Percentiles rank a stretch among this genome's conserved stretches.
Evolutionary conservation across 2,113 vertebrate genomes (phyloP).

Genomic region (Pseudorhombus dupliciocellatus): DNA sequence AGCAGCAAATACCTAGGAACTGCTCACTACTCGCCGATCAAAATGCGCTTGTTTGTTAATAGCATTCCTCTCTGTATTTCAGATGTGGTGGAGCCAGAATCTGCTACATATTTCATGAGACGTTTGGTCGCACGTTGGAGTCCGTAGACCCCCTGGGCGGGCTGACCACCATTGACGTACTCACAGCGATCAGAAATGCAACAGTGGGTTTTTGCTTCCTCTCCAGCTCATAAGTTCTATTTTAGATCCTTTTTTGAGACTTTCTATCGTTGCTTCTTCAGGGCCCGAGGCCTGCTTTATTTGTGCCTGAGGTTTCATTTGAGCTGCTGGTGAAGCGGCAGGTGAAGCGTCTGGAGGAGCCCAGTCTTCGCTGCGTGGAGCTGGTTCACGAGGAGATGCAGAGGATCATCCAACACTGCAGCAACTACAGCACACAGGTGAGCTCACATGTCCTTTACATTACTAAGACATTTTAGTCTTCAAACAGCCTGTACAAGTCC

Average conservation of each 20-base stretch:
- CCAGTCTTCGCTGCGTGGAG: slow-evolving; percentile 96
- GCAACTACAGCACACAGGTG: slow-evolving; percentile 98
- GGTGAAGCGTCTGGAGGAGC: slow-evolving; percentile 96
- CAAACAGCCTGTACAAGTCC: no score
- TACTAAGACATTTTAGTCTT: background rate
- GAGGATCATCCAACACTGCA: slow-evolving; percentile 98
- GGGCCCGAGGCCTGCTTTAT: slow-evolving; percentile 96
- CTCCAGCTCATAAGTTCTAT: background rate
- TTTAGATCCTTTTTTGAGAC: background rate
- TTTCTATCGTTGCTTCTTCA: slow-evolving; percentile 55
- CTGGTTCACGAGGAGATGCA: slow-evolving; percentile 99
- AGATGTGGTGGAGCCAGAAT: slow-evolving; percentile 98
- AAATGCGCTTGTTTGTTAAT: background rate
- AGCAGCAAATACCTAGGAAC: slow-evolving; percentile 1
- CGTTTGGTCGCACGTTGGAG: slow-evolving; percentile 96
- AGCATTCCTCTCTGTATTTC: slow-evolving; percentile 35
- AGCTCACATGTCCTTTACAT: background rate
- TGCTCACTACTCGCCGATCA: background rate
- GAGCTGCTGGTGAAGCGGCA: slow-evolving; percentile 97
- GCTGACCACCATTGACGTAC: slow-evolving; percentile 96
- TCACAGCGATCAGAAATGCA: slow-evolving; percentile 98
- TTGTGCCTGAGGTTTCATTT: slow-evolving; percentile 97
- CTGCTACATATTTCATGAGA: slow-evolving; percentile 99
- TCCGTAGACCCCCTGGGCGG: slow-evolving; percentile 96
- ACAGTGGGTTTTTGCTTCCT: slow-evolving; percentile 84